phyloP scores from a whole-genome alignment of 2,797 vertebrate species.

The Coregonus sp. region DNA sequence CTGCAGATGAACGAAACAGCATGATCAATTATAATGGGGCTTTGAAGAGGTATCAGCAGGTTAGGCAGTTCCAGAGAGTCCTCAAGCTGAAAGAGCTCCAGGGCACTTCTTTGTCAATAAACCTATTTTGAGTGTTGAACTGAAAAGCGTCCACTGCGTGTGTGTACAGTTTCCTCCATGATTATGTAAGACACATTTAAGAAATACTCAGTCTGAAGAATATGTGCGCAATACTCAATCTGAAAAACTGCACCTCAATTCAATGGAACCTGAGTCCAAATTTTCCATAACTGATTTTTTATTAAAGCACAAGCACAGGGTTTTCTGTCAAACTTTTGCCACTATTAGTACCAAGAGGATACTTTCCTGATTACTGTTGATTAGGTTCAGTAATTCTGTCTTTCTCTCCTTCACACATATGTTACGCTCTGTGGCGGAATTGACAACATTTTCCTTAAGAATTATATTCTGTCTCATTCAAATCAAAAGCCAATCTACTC shows the following conservation, averaged over 20 bases:
- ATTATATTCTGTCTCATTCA: slow-evolving; percentile 14
- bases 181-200: background rate
- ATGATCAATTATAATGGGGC: no score
- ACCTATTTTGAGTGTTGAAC: no score
- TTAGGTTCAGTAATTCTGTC: slow-evolving; percentile 34
- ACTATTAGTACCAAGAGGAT: no score
- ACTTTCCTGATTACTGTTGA: slow-evolving; percentile 27
- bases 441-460: slow-evolving; percentile 33
- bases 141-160: background rate
- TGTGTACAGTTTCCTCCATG: background rate
- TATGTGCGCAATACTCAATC: background rate
- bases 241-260: slow-evolving; percentile 9
- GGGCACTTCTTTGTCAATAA: no score
- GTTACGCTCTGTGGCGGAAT: slow-evolving; percentile 16
- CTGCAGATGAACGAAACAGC: no score
- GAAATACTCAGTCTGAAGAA: slow-evolving; percentile 15
- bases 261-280: no score
- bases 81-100: no score
- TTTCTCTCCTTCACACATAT: slow-evolving; percentile 14
- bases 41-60: no score
- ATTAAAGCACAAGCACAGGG: no score
- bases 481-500: slow-evolving; percentile 2
- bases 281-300: no score
- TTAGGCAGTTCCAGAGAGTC: no score
- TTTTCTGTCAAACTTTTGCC: background rate